Evolutionary conservation across 2,888 invertebrate species (phyloP).

Genomic region (Rhabditoides inermis): DNA sequence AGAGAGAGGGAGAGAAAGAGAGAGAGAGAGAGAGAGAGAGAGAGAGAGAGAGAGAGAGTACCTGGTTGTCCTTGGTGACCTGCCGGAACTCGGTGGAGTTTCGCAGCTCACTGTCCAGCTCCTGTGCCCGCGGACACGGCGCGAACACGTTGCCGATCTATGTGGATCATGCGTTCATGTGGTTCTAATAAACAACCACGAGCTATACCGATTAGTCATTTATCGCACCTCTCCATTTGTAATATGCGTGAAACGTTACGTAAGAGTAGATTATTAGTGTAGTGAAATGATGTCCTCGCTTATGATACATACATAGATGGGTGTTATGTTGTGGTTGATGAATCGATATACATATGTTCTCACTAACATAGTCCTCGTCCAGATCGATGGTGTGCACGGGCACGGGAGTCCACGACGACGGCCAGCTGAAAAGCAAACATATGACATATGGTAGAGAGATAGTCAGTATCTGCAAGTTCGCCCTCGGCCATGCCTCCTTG

Average conservation of each 20-base stretch:
- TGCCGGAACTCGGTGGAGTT: constrained; percentile 20
- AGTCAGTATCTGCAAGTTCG: too few species aligned
- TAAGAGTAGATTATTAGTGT: too few species aligned
- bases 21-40: background rate
- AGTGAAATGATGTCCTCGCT: too few species aligned
- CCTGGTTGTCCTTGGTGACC: constrained; percentile 23
- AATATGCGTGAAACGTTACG: too few species aligned
- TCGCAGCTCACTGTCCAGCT: constrained; percentile 23
- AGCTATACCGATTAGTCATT: too few species aligned
- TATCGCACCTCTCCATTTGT: background rate
- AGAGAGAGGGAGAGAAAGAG: background rate
- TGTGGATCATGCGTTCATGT: too few species aligned
- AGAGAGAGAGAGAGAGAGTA: constrained; percentile 1
- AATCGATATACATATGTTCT: too few species aligned
- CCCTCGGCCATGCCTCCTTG: too few species aligned
- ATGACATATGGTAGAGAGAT: too few species aligned
- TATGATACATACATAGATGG: too few species aligned
- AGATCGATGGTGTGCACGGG: constrained; percentile 37
- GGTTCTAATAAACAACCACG: too few species aligned
- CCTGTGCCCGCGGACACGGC: constrained; percentile 32
- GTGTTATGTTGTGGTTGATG: too few species aligned
- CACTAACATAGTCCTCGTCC: constrained; percentile 29
- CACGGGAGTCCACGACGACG: constrained; percentile 38
- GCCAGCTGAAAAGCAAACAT: constrained; percentile 33
- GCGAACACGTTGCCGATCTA: constrained; percentile 38